Evolutionary conservation across 2,888 invertebrate genomes (phyloP).

Genomic region (Tupiocoris notatus): DNA sequence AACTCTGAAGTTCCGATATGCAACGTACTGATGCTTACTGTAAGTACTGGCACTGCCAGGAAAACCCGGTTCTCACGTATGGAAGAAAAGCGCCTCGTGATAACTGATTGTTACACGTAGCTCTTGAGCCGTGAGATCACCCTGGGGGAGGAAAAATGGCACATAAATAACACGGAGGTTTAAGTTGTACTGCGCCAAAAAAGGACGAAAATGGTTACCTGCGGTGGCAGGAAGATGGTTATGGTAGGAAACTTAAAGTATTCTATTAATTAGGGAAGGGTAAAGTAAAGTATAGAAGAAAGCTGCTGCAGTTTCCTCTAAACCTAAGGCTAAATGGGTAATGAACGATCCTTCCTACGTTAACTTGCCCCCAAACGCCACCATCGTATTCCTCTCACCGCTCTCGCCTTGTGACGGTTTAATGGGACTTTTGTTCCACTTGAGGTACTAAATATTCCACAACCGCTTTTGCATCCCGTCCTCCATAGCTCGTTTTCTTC

Average conservation of each 20-base stretch:
- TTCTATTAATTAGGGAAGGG: slow-evolving; percentile 40
- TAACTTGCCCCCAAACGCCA: background rate
- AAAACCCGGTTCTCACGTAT: too few species aligned
- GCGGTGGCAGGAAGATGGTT: background rate
- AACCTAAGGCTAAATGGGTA: slow-evolving; percentile 39
- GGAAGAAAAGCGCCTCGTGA: too few species aligned
- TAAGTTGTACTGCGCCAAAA: slow-evolving; percentile 17
- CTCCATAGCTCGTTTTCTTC: slow-evolving; percentile 25
- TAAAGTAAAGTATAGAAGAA: slow-evolving; percentile 14
- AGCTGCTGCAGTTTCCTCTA: slow-evolving; percentile 34
- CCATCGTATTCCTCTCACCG: background rate
- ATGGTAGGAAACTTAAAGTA: slow-evolving; percentile 29
- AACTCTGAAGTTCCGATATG: too few species aligned
- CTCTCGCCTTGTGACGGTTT: slow-evolving; percentile 39
- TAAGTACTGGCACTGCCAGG: too few species aligned
- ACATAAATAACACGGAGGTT: slow-evolving; percentile 4
- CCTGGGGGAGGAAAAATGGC: background rate
- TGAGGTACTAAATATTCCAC: slow-evolving; percentile 41
- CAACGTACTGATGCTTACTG: too few species aligned
- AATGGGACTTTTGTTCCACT: slow-evolving; percentile 43
- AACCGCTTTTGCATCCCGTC: slow-evolving; percentile 37
- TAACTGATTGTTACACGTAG: background rate
- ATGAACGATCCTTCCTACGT: slow-evolving; percentile 33
- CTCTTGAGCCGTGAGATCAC: background rate
- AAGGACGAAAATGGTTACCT: slow-evolving; percentile 1